Evolutionary conservation across 1,140 invertebrate genomes (phyloP), one percentile per base, ranked within the genome.

Genomic region (Chironomus tepperi): DNA sequence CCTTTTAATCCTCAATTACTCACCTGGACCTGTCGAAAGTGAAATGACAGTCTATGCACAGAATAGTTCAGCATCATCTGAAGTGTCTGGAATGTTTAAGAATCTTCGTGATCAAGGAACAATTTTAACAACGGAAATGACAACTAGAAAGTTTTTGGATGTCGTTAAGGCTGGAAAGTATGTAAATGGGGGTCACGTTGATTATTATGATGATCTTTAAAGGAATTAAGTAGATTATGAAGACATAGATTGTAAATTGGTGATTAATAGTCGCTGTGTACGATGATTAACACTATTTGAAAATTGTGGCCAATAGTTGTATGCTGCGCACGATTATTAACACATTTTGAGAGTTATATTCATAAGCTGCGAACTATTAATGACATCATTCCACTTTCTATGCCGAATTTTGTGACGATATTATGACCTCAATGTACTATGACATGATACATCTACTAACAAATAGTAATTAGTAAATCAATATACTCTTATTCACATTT

Each of bases 1-100:
- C 21, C 83, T 95, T 0, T 84, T 89, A 75, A 90, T 98, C 9
- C 81, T 99, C 3, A 97, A 91, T 83, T 99, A 98, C 84, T 91
- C 95, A 5, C 97, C 97, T 0, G 96, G 97, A 24, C 94, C 96
- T 3, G 91, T 98, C 3, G 87, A 95, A 76, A 98, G 96, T 0
- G 89, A 93, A 73, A 98, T 98, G 95, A 88, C 91, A 57, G 80
- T 88, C n/a, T 84, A 86, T 77, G 84, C 93, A 24, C 83, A 88
- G 43, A 82, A 85, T 6, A 83, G 88, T 72, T 81, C 87, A 0
- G 83, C 85, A 8, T 88, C 91, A 82, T 76, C 81, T 0, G 87
- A 88, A 70, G 76, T 90, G 7, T 87, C 84, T 76, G 81, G 87
- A 73, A 83, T 84, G 3, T 94, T 94, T 78, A 80, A 77, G 0